A percentile compares a stretch with the other conserved stretches of the same genome.
phyloP scores from a whole-genome alignment of 2,113 vertebrate species.

The Oceanites oceanicus region DNA sequence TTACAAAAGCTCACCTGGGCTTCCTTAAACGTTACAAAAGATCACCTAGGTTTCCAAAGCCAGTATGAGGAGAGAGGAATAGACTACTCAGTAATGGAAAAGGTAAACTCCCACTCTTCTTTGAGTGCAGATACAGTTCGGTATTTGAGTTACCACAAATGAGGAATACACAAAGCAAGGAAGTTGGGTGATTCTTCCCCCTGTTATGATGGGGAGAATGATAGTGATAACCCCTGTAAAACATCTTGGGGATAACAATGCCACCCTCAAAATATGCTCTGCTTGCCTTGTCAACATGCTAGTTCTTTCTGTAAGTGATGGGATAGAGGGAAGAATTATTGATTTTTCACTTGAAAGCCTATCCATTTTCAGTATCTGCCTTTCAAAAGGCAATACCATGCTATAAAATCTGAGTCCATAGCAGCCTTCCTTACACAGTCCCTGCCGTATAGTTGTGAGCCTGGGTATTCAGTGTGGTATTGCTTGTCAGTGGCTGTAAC shows the following conservation, averaged over 20 bases:
- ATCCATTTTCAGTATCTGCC: background rate
- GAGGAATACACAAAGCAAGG: background rate
- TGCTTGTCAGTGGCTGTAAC: background rate
- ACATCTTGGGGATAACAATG: background rate
- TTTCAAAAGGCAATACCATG: background rate
- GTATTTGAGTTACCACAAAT: background rate
- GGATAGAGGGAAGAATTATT: background rate
- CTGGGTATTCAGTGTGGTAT: background rate
- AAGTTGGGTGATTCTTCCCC: background rate
- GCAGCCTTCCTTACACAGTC: background rate
- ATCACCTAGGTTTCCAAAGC: background rate
- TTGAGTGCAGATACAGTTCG: background rate
- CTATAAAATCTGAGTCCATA: background rate
- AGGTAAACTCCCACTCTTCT: background rate
- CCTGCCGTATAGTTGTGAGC: background rate
- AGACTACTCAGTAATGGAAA: background rate
- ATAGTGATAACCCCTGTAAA: background rate
- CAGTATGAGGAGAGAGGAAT: background rate
- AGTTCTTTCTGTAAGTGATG: background rate
- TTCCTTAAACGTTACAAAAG: background rate
- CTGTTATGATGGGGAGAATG: background rate
- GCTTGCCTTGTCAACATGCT: background rate
- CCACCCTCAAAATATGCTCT: background rate
- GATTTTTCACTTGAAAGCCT: background rate
- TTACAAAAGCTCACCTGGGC: background rate